Percentiles rank a stretch among this genome's conserved stretches.
Evolutionary conservation across 1,140 invertebrate species (phyloP).

Genomic region (Psilanteris sp.): DNA sequence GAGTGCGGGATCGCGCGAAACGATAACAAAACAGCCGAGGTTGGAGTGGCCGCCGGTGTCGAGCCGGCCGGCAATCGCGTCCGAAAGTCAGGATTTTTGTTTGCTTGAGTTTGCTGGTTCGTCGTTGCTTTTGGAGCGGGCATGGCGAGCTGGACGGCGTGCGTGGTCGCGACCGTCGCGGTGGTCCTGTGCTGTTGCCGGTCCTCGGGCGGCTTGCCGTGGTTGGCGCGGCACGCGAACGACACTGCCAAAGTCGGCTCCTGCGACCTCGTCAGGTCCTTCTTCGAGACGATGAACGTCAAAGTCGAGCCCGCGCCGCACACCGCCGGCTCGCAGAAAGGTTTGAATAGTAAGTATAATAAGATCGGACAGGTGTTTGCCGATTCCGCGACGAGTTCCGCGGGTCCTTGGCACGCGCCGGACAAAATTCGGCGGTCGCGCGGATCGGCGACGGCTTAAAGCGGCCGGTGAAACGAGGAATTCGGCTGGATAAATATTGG

Average conservation of each 20-base stretch:
- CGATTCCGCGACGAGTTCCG: no score
- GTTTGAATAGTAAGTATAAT: conserved; percentile 30
- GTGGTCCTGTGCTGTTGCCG: conserved; percentile 19
- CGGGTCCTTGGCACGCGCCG: no score
- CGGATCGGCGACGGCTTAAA: no score
- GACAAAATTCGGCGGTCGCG: no score
- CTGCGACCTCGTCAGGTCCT: conserved; percentile 22
- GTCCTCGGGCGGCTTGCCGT: conserved; percentile 8
- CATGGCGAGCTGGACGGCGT: conserved; percentile 27
- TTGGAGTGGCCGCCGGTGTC: conserved; percentile 32
- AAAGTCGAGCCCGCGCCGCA: conserved; percentile 3
- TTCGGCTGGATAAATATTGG: no score
- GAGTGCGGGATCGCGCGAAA: conserved; percentile 6
- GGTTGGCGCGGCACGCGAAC: neutral
- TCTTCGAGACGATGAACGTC: conserved; percentile 26
- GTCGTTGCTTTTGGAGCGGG: neutral
- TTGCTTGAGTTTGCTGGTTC: neutral
- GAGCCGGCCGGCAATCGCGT: conserved; percentile 39
- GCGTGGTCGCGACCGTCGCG: conserved; percentile 8
- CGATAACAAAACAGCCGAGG: conserved; percentile 11
- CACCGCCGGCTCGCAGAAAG: conserved; percentile 3
- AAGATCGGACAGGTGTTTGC: no score
- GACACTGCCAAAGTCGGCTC: conserved; percentile 8
- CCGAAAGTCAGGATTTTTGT: neutral
- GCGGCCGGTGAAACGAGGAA: no score